phyloP scores from a whole-genome alignment of 1,140 invertebrate species.

The Cryptotermes secundus region DNA sequence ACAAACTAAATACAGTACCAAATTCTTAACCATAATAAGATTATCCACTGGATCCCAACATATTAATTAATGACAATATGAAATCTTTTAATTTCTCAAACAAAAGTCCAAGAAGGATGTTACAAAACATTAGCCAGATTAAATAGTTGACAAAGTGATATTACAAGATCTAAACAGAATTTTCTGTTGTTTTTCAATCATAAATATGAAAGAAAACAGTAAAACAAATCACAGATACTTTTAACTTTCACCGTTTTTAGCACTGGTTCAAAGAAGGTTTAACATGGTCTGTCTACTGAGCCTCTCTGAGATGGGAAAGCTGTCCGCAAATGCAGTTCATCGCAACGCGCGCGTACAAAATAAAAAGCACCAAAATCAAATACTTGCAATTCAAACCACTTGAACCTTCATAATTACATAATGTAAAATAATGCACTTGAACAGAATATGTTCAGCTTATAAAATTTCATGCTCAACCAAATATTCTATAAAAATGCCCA shows the following conservation, averaged over 20 bases:
- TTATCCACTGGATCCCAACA: background rate
- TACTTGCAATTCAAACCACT: background rate
- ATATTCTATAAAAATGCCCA: background rate
- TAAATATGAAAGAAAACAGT: too few species aligned
- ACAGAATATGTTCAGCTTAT: background rate
- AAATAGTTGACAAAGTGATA: too few species aligned
- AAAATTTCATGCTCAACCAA: background rate
- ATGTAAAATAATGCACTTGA: background rate
- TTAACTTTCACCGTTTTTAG: too few species aligned
- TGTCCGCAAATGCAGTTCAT: too few species aligned
- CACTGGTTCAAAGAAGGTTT: too few species aligned
- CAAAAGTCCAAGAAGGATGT: too few species aligned
- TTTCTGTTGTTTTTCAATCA: too few species aligned
- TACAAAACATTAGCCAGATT: too few species aligned
- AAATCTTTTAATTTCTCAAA: too few species aligned
- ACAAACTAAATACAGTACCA: background rate
- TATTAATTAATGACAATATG: background rate
- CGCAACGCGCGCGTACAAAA: background rate
- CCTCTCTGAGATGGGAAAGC: background rate
- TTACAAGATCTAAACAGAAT: too few species aligned
- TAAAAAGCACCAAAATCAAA: background rate
- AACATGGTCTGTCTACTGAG: background rate
- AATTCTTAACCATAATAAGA: background rate
- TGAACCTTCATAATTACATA: background rate
- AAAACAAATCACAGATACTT: too few species aligned